Evolutionary conservation across 2,113 vertebrate genomes (phyloP), one percentile per base, ranked within the genome.

Genomic region (Ginglymostoma cirratum): DNA sequence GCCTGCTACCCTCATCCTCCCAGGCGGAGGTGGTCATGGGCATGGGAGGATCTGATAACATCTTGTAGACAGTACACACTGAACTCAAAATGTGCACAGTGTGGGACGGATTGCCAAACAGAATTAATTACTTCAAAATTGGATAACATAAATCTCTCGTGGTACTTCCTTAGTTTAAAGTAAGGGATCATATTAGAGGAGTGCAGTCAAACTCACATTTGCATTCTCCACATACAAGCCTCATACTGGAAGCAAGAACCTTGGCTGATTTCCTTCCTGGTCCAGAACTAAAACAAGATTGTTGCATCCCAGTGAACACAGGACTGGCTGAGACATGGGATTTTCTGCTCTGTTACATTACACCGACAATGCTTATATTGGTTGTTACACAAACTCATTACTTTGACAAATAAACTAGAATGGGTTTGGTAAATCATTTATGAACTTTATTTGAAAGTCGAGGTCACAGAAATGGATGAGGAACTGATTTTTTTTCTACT

Each of bases 361-460:
- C n/a, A 83, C n/a, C 42, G 78, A 83, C 42, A 3, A 80, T 14
- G 76, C 34, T n/a, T n/a, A 38, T 5, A 45, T 45, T 8, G 45
- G 85, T 52, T 87, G 8, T 48, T 52, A 48, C 21, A 83, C 52
- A 90, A 48, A 55, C 19, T 38, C 19, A 65, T 27, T 17, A 45
- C 94, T 52, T 72, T 52, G 12, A 72, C 67, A 52, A 55, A 66
- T 19, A 95, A 48, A 95, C 61, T 23, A 94, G 14, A 95, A 76
- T 34, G 30, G 69, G 72, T 94, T 45, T 70, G 69, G 69, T 15
- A 72, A 45, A 72, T 65, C 61, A 90, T 66, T 95, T 95, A 72
- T 52, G 45, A 95, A 76, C 87, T 95, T 95, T 95, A 95, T 95
- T 14, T 95, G 94, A 95, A 95, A 34, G 94, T 95, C 23, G 66